A percentile compares a stretch with the other conserved stretches of the same genome.
Evolutionary conservation across 2,113 vertebrate genomes (phyloP).

Genomic region (Gallinago media): DNA sequence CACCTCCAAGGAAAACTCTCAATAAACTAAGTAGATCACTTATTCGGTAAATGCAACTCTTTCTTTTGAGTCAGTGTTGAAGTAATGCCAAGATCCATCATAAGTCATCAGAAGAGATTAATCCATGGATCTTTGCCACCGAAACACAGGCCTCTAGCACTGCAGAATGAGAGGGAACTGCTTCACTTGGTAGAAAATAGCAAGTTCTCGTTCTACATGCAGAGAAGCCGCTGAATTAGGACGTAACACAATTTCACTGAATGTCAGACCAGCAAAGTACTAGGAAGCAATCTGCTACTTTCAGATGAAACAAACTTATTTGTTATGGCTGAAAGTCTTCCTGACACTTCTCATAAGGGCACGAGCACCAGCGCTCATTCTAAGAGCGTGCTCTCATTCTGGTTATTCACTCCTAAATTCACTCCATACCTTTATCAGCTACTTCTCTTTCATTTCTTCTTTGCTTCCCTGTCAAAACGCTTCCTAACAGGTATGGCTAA

Average conservation of each 20-base stretch:
- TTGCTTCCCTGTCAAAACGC: not conserved
- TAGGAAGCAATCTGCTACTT: constrained; percentile 38
- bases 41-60: not conserved
- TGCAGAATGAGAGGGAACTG: not conserved
- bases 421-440: not conserved
- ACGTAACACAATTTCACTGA: constrained; percentile 37
- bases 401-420: not conserved
- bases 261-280: constrained; percentile 26
- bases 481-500: not conserved
- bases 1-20: not conserved
- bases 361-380: not conserved
- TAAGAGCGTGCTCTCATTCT: not conserved
- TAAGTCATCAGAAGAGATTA: constrained; percentile 17
- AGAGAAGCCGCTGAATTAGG: constrained; percentile 36
- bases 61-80: not conserved
- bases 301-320: constrained; percentile 49
- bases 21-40: not conserved
- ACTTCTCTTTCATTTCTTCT: constrained; percentile 18
- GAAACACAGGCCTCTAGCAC: not conserved
- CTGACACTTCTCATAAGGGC: not conserved
- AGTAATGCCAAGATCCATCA: not conserved
- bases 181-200: constrained; percentile 5
- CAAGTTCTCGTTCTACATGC: not conserved
- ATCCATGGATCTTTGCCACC: constrained; percentile 6
- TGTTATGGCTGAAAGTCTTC: not conserved